Conservation (phyloP, 2,797 vertebrate species). For the Telmatherina bonti region DNA sequence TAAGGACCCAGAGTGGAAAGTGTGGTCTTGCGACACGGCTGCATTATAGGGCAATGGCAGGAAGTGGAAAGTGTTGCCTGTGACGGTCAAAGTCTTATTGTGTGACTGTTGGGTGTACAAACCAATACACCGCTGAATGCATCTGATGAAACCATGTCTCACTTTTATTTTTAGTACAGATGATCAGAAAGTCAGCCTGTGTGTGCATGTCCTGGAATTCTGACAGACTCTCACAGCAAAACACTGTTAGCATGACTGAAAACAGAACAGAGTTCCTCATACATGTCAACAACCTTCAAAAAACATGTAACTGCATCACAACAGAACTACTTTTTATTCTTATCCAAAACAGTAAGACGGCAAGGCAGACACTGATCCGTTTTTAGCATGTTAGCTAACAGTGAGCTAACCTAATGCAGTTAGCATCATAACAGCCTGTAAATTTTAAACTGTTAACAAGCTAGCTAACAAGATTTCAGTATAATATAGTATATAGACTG, state of each 20-base stretch:
- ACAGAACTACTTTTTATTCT: no score
- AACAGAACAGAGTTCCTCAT: no score
- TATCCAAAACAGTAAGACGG: no score
- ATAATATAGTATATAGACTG: no score
- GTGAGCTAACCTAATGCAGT: neutral
- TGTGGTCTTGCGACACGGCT: neutral
- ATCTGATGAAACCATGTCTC: neutral
- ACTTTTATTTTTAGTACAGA: neutral
- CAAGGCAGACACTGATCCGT: no score
- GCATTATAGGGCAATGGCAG: conserved; percentile 55
- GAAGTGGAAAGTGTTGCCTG: conserved; percentile 60
- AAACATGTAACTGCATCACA: no score
- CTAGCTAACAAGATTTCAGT: no score
- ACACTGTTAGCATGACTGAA: neutral
- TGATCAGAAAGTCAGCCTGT: neutral
- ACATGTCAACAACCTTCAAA: no score
- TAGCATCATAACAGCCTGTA: neutral
- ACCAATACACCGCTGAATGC: neutral
- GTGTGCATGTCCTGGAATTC: neutral
- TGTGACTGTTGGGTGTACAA: neutral
- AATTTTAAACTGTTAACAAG: neutral
- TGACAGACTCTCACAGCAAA: neutral
- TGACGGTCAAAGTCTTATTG: neutral
- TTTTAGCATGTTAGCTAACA: no score
- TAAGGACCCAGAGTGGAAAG: conserved; percentile 50